phyloP scores from a whole-genome alignment of 2,797 vertebrate species.

The Neosalanx taihuensis region DNA sequence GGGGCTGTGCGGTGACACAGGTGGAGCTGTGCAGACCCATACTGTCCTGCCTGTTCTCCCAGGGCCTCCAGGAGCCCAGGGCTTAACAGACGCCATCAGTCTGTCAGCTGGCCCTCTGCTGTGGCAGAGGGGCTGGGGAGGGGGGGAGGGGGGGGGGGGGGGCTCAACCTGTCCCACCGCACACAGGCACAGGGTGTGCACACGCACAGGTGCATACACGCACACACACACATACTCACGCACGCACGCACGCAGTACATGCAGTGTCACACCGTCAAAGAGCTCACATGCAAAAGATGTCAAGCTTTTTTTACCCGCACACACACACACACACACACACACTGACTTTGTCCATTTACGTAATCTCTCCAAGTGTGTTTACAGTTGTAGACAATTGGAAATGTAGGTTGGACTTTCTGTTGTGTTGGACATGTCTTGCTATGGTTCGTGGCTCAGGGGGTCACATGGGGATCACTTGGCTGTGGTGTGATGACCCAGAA shows the following conservation, averaged over 20 bases:
- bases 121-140: conserved; percentile 6
- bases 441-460: conserved; percentile 58
- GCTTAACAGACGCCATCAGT: conserved; percentile 42
- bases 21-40: conserved; percentile 51
- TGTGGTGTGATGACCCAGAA: conserved; percentile 75
- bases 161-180: conserved; percentile 13
- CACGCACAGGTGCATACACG: conserved; percentile 29
- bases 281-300: neutral
- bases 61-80: neutral
- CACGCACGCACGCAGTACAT: conserved; percentile 7
- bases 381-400: neutral
- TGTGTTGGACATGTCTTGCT: conserved; percentile 38
- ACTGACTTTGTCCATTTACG: neutral
- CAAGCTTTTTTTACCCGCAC: neutral
- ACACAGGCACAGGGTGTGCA: conserved; percentile 8
- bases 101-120: conserved; percentile 58
- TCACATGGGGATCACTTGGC: conserved; percentile 67
- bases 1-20: conserved; percentile 65
- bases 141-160: conserved; percentile 1
- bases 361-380: neutral
- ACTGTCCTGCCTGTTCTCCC: conserved; percentile 10
- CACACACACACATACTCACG: conserved; percentile 22
- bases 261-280: neutral
- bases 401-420: neutral
- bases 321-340: conserved; percentile 5